Evolutionary conservation across 2,888 invertebrate genomes (phyloP), one percentile per base, ranked within the genome.

Genomic region (Schizaphis graminum): DNA sequence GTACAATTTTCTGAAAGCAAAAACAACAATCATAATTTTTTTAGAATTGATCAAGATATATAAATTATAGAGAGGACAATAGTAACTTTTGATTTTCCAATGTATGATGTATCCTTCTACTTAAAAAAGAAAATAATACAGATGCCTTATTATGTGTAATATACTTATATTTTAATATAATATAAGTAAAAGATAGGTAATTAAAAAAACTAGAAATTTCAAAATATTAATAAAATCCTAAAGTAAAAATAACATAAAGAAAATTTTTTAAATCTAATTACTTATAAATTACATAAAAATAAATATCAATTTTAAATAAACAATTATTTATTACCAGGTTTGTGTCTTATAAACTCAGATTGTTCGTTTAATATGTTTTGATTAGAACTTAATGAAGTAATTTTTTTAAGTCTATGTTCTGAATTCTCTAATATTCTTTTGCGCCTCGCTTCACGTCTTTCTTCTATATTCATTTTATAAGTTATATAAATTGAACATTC

Each of bases 391-490:
- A 91, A 5, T 11, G 61, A 61, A 53, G 91, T 94, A 11, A 95
- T 95, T 93, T 92, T 95, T 47, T 93, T 89, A 44, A 95, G 92
- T 44, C 95, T 93, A 41, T 26, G 90, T 87, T 94, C 94, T 11
- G 95, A 92, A 93, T 95, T 94, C 56, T 94, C 92, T n/a, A 95
- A 93, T 84, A 95, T 95, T 92, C 85, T 91, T 47, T 88, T 89
- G 13, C 94, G 92, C n/a, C 95, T 88, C 0, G 94, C 94, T 90
- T 95, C 94, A 85, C 94, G 91, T 92, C 90, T 93, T 44, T 47
- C 77, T 88, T 94, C 94, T 21, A 87, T 35, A 67, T 91, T 91
- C 94, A 94, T 94, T 53, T 26, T 93, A 21, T 8, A 41, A 5
- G 10, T n/a, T 88, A 35, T 16, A 77, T 77, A 77, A 35, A 21